These are phyloP conservation scores for Diaphora mendica DNA, from an alignment of 2,888 invertebrate species.

Conservation along the genomic window DNA sequence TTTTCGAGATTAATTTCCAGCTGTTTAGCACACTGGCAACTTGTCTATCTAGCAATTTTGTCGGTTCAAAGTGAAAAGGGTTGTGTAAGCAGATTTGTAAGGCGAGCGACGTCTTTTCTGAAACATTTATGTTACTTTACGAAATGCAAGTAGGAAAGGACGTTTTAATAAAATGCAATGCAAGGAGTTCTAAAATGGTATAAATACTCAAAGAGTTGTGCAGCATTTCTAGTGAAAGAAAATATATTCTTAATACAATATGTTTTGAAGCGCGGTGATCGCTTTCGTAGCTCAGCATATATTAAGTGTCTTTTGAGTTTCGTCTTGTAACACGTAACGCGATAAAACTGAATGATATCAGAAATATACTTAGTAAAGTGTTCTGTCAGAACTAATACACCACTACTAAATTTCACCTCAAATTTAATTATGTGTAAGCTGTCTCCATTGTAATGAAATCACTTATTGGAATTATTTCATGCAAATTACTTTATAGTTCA, in stretches of 20 bases:
- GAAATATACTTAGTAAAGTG: background rate
- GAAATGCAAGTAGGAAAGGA: slow-evolving; percentile 39
- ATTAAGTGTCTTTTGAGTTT: background rate
- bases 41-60: slow-evolving; percentile 58
- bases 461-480: background rate
- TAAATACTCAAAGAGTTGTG: slow-evolving; percentile 25
- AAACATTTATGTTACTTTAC: slow-evolving; percentile 55
- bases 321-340: background rate
- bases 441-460: background rate
- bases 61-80: slow-evolving; percentile 55
- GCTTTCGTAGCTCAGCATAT: background rate
- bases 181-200: slow-evolving; percentile 30
- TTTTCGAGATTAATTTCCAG: slow-evolving; percentile 66
- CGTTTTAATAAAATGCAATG: slow-evolving; percentile 42
- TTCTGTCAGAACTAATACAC: background rate
- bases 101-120: slow-evolving; percentile 40
- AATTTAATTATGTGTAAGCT: background rate
- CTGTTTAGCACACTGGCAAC: slow-evolving; percentile 61
- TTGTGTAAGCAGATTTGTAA: slow-evolving; percentile 55
- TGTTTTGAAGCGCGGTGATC: slow-evolving; percentile 3
- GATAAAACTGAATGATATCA: background rate
- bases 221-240: slow-evolving; percentile 19
- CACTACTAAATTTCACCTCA: background rate
- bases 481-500: background rate
- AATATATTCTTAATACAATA: slow-evolving; percentile 16